phyloP scores from a whole-genome alignment of 2,888 invertebrate genomes.

The Xylota sylvarum region DNA sequence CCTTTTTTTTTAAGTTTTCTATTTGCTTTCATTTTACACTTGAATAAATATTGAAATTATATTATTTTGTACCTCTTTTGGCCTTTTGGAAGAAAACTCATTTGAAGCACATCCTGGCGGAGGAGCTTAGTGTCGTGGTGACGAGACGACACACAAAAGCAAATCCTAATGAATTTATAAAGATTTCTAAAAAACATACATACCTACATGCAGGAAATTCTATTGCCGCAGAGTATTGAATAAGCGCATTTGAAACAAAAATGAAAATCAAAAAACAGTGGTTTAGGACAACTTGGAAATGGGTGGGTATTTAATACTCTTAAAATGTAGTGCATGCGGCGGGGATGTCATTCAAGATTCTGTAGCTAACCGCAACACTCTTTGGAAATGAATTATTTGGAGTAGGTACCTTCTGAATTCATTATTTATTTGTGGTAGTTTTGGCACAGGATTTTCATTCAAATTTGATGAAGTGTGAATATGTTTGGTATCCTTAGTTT shows the following conservation, averaged over 20 bases:
- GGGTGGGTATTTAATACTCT: slow-evolving; percentile 61
- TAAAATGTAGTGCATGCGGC: slow-evolving; percentile 39
- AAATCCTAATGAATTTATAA: slow-evolving; percentile 75
- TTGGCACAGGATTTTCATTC: slow-evolving; percentile 27
- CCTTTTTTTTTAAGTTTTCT: slow-evolving; percentile 52
- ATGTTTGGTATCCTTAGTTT: not conserved
- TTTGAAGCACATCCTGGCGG: slow-evolving; percentile 14
- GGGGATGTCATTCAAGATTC: slow-evolving; percentile 47
- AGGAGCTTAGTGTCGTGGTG: slow-evolving; percentile 37
- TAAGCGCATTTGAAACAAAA: slow-evolving; percentile 35
- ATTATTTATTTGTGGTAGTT: slow-evolving; percentile 7
- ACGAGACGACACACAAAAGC: slow-evolving; percentile 50
- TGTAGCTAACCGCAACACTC: slow-evolving; percentile 57
- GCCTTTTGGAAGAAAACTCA: slow-evolving; percentile 34
- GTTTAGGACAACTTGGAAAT: not conserved
- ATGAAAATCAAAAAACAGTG: slow-evolving; percentile 5
- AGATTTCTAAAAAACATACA: slow-evolving; percentile 51
- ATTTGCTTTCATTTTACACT: slow-evolving; percentile 71
- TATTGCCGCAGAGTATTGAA: slow-evolving; percentile 44
- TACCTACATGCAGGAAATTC: slow-evolving; percentile 38
- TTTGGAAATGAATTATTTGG: slow-evolving; percentile 56
- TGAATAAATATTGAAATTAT: slow-evolving; percentile 77
- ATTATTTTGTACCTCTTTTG: slow-evolving; percentile 59
- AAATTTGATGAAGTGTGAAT: slow-evolving; percentile 57
- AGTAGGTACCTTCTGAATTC: not conserved